Evolutionary conservation across 2,797 vertebrate species (phyloP), one percentile per base, ranked within the genome.

Genomic region (Anguilla pacifica): DNA sequence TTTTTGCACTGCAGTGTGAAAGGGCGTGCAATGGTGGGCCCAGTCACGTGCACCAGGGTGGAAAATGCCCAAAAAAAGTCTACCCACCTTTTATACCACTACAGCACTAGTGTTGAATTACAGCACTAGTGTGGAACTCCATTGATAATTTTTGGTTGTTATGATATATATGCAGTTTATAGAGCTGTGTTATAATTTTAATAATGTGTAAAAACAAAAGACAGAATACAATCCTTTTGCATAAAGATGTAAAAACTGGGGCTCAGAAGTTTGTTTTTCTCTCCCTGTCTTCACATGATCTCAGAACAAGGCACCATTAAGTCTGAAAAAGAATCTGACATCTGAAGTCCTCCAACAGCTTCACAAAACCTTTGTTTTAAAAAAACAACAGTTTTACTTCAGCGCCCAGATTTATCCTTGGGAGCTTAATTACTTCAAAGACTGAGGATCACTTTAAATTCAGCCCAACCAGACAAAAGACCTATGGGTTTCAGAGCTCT

Each of bases 361-460:
- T 43, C 72, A 77, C 31, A 96, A 96, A 93, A 95, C 93, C 94
- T 91, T 90, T 96, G 95, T 95, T 57, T 15, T 15, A 57, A 57
- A 57, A 57, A 57, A 57, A 57, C 13, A 93, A 90, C 89, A 95
- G 94, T 95, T 95, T 94, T 96, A 92, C 91, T 95, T 93, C 92
- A 91, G 94, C 95, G 93, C 89, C 64, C 89, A 93, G 92, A 91
- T 87, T 88, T 92, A 93, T 90, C 92, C 94, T 94, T 92, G 90
- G 86, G 93, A 95, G 95, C 92, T 95, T 96, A 96, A 97, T 96
- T 96, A 94, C 93, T 95, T 96, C 95, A 96, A 95, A 96, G 94
- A 96, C 92, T 85, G 94, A 90, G 93, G 93, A 92, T 93, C 93
- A 93, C 95, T 94, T 96, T 95, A 96, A 96, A 95, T 92, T 92